Evolutionary conservation across 2,113 vertebrate species (phyloP).

Genomic region (Campylomormyrus numenius): DNA sequence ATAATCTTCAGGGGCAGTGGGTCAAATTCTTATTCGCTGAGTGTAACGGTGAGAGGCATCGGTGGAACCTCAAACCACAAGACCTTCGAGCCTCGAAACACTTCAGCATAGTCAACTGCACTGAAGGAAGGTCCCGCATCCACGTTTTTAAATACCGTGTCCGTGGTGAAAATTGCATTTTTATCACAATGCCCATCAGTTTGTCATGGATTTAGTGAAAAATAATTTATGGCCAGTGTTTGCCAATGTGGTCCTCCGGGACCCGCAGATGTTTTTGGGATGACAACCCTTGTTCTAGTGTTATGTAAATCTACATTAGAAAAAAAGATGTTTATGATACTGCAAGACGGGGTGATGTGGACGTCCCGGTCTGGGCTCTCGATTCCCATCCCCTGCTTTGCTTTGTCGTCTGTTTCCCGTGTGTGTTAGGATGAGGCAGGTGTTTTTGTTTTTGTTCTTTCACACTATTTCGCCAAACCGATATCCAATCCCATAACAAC

Average conservation of each 20-base stretch:
- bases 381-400: background rate
- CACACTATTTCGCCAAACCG: background rate
- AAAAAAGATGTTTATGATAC: background rate
- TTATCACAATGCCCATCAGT: background rate
- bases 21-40: background rate
- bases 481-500: no score
- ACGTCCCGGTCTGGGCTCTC: background rate
- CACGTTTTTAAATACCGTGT: background rate
- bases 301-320: background rate
- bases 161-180: background rate
- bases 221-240: background rate
- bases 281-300: background rate
- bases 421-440: background rate
- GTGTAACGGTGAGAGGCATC: background rate
- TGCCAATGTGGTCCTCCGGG: background rate
- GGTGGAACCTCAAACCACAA: background rate
- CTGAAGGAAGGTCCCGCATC: background rate
- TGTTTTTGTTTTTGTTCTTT: background rate
- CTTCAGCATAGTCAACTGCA: background rate
- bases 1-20: background rate
- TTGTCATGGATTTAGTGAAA: background rate
- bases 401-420: background rate
- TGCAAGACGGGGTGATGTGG: background rate
- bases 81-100: background rate
- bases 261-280: background rate